A percentile compares a stretch with the other conserved stretches of the same genome.
Conservation (phyloP, 2,888 invertebrate genomes). For the Drosophila aldrichi region DNA sequence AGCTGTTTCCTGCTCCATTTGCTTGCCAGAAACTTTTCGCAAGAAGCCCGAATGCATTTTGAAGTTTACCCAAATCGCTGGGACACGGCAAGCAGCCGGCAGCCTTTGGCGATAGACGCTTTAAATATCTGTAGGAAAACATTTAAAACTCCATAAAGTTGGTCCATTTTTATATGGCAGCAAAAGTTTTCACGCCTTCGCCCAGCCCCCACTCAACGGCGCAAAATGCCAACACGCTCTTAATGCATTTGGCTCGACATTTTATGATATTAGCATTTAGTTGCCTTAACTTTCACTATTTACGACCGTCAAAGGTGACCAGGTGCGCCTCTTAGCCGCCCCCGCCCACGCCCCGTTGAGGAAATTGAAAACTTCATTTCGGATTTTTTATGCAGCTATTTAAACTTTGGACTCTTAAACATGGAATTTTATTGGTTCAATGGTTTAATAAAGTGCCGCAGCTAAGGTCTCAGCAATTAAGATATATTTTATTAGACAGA, state of each 20-base stretch:
- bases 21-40: constrained; percentile 74
- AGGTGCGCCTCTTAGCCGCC: constrained; percentile 44
- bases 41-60: constrained; percentile 64
- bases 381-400: constrained; percentile 44
- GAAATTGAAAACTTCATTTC: constrained; percentile 49
- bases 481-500: neutral
- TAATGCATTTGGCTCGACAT: constrained; percentile 51
- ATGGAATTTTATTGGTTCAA: constrained; percentile 35
- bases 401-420: constrained; percentile 51
- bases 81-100: constrained; percentile 9
- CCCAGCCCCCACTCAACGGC: constrained; percentile 13
- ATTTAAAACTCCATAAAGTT: constrained; percentile 63
- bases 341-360: constrained; percentile 13
- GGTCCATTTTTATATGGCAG: constrained; percentile 50
- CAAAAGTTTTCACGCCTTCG: constrained; percentile 48
- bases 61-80: constrained; percentile 49
- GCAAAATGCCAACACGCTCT: constrained; percentile 26
- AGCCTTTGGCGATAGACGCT: constrained; percentile 38
- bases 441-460: constrained; percentile 20
- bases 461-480: neutral
- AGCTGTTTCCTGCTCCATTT: constrained; percentile 79
- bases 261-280: constrained; percentile 69
- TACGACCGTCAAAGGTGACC: constrained; percentile 57
- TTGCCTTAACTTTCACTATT: constrained; percentile 68
- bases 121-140: constrained; percentile 58